Evolutionary conservation across 2,888 invertebrate species (phyloP), one percentile per base, ranked within the genome.

Genomic region (Drosophila falleni): DNA sequence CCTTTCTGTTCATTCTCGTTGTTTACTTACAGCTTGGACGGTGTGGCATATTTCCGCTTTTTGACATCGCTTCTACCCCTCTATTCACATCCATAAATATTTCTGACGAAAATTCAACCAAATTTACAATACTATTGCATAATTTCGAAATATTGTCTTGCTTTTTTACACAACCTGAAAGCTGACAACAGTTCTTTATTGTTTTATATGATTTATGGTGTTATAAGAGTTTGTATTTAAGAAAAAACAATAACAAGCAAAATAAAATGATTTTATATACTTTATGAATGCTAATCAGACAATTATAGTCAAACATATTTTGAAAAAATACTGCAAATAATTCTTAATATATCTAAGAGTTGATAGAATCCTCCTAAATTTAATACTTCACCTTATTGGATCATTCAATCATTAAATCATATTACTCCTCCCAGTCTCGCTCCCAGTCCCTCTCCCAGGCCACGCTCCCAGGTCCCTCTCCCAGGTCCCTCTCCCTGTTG

Each of bases 41-140:
- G 49, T 75, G 60, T 77, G 77, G 68, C 56, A 61, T 63, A 64
- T 58, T 83, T 89, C 71, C 78, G 67, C 35, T 39, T 15, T 61
- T 54, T 60, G 16, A 50, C 51, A 60, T 56, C 55, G 35, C 47
- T 56, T n/a, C 44, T 37, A 19, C 44, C 10, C 13, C 9, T 19
- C 23, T 10, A 9, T 33, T 15, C 16, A 8, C 23, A 16, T 31
- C 26, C 23, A 44, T 31, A 47, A 41, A 33, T 33, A 19, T 16
- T 35, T 33, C 10, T 23, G 33, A 44, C 19, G 39, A 26, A 29
- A 60, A 46, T 15, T 5, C 41, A 33, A 53, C 35, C 33, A 46
- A 51, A 42, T 60, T 60, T 19, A 11, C 33, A 31, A 44, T 33
- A 47, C 46, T 81, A 89, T 68, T 53, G 67, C 59, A 84, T 71